Evolutionary conservation across 2,888 invertebrate species (phyloP), one percentile per base, ranked within the genome.

Genomic region (Synanthedon tipuliformis): DNA sequence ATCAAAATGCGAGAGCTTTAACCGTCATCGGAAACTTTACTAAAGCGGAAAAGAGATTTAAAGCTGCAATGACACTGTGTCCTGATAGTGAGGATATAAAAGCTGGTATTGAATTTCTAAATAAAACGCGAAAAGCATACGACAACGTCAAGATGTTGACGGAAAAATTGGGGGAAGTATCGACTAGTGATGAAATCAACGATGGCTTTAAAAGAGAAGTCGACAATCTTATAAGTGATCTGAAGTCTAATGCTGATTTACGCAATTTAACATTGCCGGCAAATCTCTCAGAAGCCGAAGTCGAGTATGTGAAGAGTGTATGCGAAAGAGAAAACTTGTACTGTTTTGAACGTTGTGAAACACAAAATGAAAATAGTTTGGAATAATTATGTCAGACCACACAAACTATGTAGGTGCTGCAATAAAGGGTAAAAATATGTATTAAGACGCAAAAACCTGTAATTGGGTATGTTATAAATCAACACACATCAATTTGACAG

Each of bases 1-100:
- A 88, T 64, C 92, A 92, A 65, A 90, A 92, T 73, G 93, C 92
- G 0, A 90, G 90, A 64, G 93, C 94, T 15, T 73, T 94, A 12
- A 71, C 89, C 54, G 88, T 88, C 78, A 83, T 87, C 54, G 85
- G 85, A 16, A 65, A 92, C 10, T 93, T 89, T 68, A 65, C 79
- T 5, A 66, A 64, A 40, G 93, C 94, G 0, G 89, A 90, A 57
- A 79, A 77, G 49, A 76, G 84, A 60, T 72, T 94, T 7, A 76
- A 82, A 48, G 75, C 71, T 57, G 92, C 93, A 1, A 78, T 88
- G 34, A 71, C 69, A 51, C 59, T 90, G 34, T 81, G 89, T 56
- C 91, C 92, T 0, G 72, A 79, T 5, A 90, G 89, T 65, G 64
- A 74, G 7, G 87, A 88, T 15, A 89, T 93, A 18, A 71, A 81